Percentiles rank a stretch among this genome's conserved stretches.
Evolutionary conservation across 2,797 vertebrate genomes (phyloP).

Genomic region (Cercopithecus hamlyni): DNA sequence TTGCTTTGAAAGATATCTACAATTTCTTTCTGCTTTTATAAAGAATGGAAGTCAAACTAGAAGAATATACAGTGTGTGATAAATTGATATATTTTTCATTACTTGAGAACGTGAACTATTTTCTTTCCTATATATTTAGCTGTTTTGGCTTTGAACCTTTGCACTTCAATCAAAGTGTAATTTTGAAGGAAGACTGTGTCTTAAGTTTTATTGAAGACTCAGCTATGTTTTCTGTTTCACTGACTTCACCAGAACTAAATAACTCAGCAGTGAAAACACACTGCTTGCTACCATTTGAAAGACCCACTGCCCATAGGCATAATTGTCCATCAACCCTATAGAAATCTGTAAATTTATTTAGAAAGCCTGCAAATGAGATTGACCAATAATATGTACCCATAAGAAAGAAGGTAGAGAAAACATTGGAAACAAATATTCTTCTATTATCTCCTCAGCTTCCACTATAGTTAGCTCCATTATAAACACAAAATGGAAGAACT

Average conservation of each 20-base stretch:
- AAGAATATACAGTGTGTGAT: constrained; percentile 74
- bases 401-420: constrained; percentile 52
- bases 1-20: constrained; percentile 66
- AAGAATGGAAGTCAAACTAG: constrained; percentile 75
- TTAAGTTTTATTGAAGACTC: constrained; percentile 74
- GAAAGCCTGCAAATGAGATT: constrained; percentile 1
- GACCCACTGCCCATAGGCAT: not conserved
- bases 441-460: constrained; percentile 45
- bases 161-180: constrained; percentile 80
- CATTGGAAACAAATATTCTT: not conserved
- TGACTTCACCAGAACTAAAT: constrained; percentile 57
- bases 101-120: constrained; percentile 69
- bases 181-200: constrained; percentile 76
- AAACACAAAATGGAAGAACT: constrained; percentile 40
- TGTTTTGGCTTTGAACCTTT: constrained; percentile 80
- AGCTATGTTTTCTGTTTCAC: constrained; percentile 64
- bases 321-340: constrained; percentile 38
- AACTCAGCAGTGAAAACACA: constrained; percentile 55
- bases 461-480: not conserved
- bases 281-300: constrained; percentile 49
- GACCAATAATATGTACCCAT: constrained; percentile 64
- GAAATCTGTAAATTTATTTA: constrained; percentile 52
- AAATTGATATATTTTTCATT: constrained; percentile 82
- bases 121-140: constrained; percentile 76
- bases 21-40: constrained; percentile 73